phyloP scores from a whole-genome alignment of 2,113 vertebrate genomes.

The Casuarius casuarius region DNA sequence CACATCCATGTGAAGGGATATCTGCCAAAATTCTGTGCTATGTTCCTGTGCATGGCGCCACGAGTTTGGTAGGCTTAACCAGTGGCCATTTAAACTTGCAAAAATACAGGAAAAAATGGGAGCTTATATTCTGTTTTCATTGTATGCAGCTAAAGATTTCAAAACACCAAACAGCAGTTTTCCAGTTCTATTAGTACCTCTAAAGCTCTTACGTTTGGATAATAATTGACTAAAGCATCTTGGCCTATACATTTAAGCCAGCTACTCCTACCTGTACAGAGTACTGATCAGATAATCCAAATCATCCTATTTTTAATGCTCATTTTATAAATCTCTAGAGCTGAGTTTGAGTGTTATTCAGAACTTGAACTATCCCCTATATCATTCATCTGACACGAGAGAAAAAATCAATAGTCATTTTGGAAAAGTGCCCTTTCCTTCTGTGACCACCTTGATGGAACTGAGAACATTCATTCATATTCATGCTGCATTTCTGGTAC shows the following conservation, averaged over 20 bases:
- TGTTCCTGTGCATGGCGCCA: not conserved
- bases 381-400: conserved; percentile 13
- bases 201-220: not conserved
- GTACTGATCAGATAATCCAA: conserved; percentile 11
- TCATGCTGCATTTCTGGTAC: conserved; percentile 32
- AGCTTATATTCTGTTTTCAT: not conserved
- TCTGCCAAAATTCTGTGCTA: not conserved
- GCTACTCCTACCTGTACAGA: not conserved
- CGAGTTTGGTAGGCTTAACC: not conserved
- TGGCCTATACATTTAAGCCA: not conserved
- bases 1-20: not conserved
- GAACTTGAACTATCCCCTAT: not conserved
- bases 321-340: conserved; percentile 23
- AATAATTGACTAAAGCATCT: not conserved
- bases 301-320: conserved; percentile 6
- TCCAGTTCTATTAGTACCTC: not conserved
- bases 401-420: conserved; percentile 33
- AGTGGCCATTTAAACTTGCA: not conserved
- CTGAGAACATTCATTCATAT: conserved; percentile 42
- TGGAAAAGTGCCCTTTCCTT: conserved; percentile 39
- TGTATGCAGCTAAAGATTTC: not conserved
- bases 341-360: not conserved
- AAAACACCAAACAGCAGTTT: not conserved
- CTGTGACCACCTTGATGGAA: conserved; percentile 39
- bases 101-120: not conserved